Evolutionary conservation across 1,140 invertebrate genomes (phyloP), one percentile per base, ranked within the genome.

Genomic region (Psix sp.): DNA sequence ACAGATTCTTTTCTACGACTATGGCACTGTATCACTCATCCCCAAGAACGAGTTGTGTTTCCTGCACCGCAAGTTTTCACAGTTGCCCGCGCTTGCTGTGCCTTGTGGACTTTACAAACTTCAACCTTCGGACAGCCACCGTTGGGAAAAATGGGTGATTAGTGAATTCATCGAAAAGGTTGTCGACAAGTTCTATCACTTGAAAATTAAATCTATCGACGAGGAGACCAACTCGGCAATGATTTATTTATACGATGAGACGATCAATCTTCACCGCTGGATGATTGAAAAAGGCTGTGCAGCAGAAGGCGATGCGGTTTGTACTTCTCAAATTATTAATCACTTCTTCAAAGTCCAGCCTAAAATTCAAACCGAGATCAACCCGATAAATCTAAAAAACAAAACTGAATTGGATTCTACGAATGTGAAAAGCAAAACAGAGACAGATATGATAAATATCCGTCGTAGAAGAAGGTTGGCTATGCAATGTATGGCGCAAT

Each of bases 1-100:
- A 26, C 35, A 87, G 86, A 48, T 87, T 18, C 26, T 81, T 6
- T 87, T 86, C 56, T 86, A 86, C 40, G 86, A 87, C 35, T 87
- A 77, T 42, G 86, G 86, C 0, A 87, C 86, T 5, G 14, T 84
- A 0, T 77, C 82, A 42, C 66, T 77, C 3, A 80, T 81, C 63
- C 7, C 62, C 10, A 35, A 78, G 4, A 31, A 78, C 0, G 59
- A 77, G 7, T 1, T 87, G 4, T 81, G 63, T 24, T 87, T 79
- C 49, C 73, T 87, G 5, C 74, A 82, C 36, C 71, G 78, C 15
- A 48, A 16, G 3, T 87, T 86, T 56, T 81, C 81, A 5, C 0
- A 11, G 15, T 10, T 86, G 5, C 80, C 84, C 4, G 81, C 82
- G 0, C 79, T 85, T 73, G 85, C 86, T 2, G 80, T 87, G 31